Percentiles rank a stretch among this genome's conserved stretches.
Conservation (phyloP, 2,113 vertebrate genomes). For the Crocuta crocuta region DNA sequence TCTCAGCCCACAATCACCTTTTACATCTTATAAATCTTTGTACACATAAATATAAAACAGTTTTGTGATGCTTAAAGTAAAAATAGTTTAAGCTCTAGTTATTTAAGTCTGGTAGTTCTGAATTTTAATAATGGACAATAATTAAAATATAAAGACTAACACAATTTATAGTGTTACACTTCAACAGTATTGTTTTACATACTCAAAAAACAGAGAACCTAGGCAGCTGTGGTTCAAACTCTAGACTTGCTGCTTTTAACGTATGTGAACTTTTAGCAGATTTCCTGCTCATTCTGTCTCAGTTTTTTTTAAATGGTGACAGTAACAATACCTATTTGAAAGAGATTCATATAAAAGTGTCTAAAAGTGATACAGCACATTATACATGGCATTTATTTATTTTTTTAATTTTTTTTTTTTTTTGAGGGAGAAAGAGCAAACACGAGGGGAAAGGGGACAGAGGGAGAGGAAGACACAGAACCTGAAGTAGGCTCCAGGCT, state of each 20-base stretch:
- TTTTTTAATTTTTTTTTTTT: too few species aligned
- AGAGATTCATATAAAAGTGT: background rate
- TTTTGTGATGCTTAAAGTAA: background rate
- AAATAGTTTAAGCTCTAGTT: background rate
- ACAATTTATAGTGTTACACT: background rate
- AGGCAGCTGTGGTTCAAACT: background rate
- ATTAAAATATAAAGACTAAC: background rate
- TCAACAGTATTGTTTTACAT: background rate
- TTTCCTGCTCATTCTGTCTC: background rate
- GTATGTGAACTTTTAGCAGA: background rate
- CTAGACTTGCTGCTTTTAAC: background rate
- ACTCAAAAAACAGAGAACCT: background rate
- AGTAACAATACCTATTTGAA: background rate
- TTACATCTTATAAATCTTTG: conserved; percentile 28
- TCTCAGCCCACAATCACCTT: background rate
- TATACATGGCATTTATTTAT: background rate
- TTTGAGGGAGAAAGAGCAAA: too few species aligned
- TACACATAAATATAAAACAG: background rate
- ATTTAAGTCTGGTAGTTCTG: background rate
- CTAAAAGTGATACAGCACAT: background rate
- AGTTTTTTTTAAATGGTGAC: background rate
- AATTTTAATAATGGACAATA: background rate
- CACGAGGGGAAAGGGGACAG: too few species aligned
- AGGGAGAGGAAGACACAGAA: too few species aligned
- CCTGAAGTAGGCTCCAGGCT: too few species aligned